Base-by-base conservation (phyloP, 2,888 invertebrate genomes). In the Holacanthella duospinosa region DNA sequence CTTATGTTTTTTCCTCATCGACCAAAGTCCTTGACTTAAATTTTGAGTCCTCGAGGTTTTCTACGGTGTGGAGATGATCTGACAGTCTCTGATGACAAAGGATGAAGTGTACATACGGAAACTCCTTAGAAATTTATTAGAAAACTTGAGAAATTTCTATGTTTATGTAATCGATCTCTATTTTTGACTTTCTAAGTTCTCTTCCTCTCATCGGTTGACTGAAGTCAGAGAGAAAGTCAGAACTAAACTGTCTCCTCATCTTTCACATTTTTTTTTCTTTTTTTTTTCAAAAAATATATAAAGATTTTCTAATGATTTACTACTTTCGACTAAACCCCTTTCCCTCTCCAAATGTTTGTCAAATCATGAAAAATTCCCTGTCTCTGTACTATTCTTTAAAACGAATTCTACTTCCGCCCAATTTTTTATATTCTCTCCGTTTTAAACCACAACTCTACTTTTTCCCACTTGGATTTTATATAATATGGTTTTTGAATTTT, bases 111-210 rank as follows among this genome's bases (percentile, higher is more conserved):
- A 56, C 27, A 29, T 29, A 56, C 26, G 28, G 29, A 56, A 29
- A 55, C 24, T 24, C 19, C 28, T 28, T 48, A 48, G 21, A 21
- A 62, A 62, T 62, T 62, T 62, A 62, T 62, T 62, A 62, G 62
- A 44, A 57, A 62, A 62, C 62, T 62, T 62, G 59, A 62, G 59
- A 29, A n/a, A 62, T 59, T 58, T 59, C 56, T 56, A 61, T 62
- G 62, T 62, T 62, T 62, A 62, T 59, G 59, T 58, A 62, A 62
- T 62, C 62, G 59, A 62, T 62, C 62, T 26, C 27, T 26, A 27
- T 55, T 59, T 55, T 54, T 57, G 44, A 62, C 62, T 57, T 62
- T 43, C 21, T 48, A 57, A 62, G 57, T 57, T 53, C 44, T 43
- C 57, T 48, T 27, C 28, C 3, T 55, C 27, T 9, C 28, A 25